Base-by-base conservation (phyloP, 2,113 vertebrate genomes). In the Oreochromis aureus region DNA sequence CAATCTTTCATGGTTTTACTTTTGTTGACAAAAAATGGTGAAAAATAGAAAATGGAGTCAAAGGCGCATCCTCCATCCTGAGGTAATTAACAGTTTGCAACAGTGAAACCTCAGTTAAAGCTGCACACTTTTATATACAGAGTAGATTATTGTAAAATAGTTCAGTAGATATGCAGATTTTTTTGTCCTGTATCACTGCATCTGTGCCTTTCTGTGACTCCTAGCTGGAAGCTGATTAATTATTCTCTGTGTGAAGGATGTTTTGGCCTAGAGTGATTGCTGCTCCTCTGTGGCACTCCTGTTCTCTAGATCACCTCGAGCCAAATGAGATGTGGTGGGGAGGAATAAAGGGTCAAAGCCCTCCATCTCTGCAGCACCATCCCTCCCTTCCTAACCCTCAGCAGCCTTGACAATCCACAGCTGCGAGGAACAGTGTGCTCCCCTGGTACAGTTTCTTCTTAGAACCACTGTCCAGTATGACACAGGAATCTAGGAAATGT, bases 191-290 rank as follows among this genome's bases (percentile, higher is more conserved):
- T 83, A 71, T 81, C 84, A 6, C n/a, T 81, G 73, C 54, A 4
- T 30, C 34, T 80, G 54, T 55, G 81, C 54, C 63, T 66, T 30
- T 30, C 56, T 91, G 46, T 7, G 69, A 39, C 66, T 89, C 66
- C 19, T 66, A n/a, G 91, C 90, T 88, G 46, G 85, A 92, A 87
- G 88, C 92, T 93, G 91, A 96, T 95, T 95, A 93, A 95, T 95
- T 95, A 95, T 95, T 94, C 88, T 89, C 90, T 44, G 86, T 91
- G 91, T 90, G 93, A 92, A 84, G 81, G 89, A 92, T 89, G 88
- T 92, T 95, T 91, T 86, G 89, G 87, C 92, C 89, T 83, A 48
- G 87, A 87, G 87, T 88, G 87, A 93, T 91, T 92, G 89, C 88
- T 89, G 91, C 93, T 93, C 89, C 87, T 92, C 91, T 83, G 91